A percentile compares a stretch with the other conserved stretches of the same genome.
Evolutionary conservation across 1,140 invertebrate species (phyloP).

Genomic region (Platyura marginata): DNA sequence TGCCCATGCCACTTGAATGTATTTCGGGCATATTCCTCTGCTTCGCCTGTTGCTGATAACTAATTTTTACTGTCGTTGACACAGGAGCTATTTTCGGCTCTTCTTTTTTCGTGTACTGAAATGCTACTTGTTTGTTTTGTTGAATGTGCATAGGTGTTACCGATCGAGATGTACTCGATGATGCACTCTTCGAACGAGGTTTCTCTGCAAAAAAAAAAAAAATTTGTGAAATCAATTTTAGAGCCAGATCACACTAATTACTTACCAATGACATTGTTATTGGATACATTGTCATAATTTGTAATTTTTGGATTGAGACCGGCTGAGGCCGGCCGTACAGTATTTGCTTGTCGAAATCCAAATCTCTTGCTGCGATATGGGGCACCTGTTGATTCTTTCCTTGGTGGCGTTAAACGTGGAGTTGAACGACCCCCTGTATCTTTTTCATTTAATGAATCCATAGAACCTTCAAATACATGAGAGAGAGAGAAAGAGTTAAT

Average conservation of each 20-base stretch:
- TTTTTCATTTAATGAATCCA: not conserved
- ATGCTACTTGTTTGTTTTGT: not conserved
- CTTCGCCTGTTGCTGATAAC: slow-evolving; percentile 1
- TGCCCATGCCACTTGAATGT: not conserved
- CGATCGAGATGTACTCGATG: slow-evolving; percentile 5
- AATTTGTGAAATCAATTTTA: too few relatives aligned
- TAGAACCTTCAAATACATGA: not conserved
- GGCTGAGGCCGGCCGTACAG: slow-evolving; percentile 17
- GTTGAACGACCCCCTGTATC: not conserved
- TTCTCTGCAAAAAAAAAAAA: slow-evolving; percentile 13
- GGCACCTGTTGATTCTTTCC: slow-evolving; percentile 6
- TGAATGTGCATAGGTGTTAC: not conserved
- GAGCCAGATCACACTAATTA: too few relatives aligned
- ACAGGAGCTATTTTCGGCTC: slow-evolving; percentile 1
- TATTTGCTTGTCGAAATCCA: slow-evolving; percentile 15
- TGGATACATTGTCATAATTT: slow-evolving; percentile 11
- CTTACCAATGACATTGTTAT: slow-evolving; percentile 5
- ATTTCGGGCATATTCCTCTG: not conserved
- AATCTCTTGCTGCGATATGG: slow-evolving; percentile 11
- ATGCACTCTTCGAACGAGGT: slow-evolving; percentile 24
- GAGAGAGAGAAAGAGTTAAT: too few relatives aligned
- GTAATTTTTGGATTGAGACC: slow-evolving; percentile 7
- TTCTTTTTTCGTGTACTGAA: not conserved
- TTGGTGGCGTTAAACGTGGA: slow-evolving; percentile 2
- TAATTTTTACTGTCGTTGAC: slow-evolving; percentile 4